A percentile compares a stretch with the other conserved stretches of the same genome.
Evolutionary conservation across 2,888 invertebrate species (phyloP).

Genomic region (Itoplectis maculator): DNA sequence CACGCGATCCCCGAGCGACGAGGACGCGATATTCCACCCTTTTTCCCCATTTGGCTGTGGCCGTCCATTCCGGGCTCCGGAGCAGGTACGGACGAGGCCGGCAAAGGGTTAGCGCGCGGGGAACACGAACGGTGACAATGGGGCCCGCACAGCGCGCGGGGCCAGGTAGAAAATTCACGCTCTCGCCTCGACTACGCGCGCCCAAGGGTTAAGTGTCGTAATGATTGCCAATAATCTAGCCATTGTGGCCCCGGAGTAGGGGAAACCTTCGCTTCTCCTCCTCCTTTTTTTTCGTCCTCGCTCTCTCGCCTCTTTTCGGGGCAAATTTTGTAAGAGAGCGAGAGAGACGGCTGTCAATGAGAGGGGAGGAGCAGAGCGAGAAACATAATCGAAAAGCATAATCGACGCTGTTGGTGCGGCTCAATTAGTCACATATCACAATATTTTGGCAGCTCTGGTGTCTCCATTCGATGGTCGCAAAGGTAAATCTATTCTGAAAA

Average conservation of each 20-base stretch:
- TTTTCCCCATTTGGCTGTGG: background rate
- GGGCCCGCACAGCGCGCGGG: too few relatives aligned
- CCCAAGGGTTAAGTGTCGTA: constrained; percentile 76
- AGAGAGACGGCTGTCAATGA: too few relatives aligned
- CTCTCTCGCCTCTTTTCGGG: background rate
- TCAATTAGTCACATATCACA: background rate
- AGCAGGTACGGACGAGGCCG: background rate
- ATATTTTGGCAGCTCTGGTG: constrained; percentile 2
- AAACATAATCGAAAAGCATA: background rate
- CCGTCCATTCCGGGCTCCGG: too few relatives aligned
- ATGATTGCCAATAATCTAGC: constrained; percentile 78
- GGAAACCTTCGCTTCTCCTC: background rate
- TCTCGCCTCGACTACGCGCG: constrained; percentile 64
- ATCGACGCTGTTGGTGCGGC: background rate
- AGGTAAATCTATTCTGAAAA: background rate
- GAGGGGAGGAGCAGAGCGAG: too few relatives aligned
- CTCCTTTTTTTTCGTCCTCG: constrained; percentile 25
- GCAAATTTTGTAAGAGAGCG: too few relatives aligned
- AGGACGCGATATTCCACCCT: too few relatives aligned
- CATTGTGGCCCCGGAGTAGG: constrained; percentile 67
- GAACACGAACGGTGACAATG: constrained; percentile 66
- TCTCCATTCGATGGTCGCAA: background rate
- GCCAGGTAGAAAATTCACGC: constrained; percentile 74
- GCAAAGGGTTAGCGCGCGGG: constrained; percentile 74
- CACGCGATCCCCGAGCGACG: background rate